A percentile compares a stretch with the other conserved stretches of the same genome.
These are phyloP conservation scores for Erebia epiphron DNA, from an alignment of 2,888 invertebrate genomes.

Conservation along the genomic window DNA sequence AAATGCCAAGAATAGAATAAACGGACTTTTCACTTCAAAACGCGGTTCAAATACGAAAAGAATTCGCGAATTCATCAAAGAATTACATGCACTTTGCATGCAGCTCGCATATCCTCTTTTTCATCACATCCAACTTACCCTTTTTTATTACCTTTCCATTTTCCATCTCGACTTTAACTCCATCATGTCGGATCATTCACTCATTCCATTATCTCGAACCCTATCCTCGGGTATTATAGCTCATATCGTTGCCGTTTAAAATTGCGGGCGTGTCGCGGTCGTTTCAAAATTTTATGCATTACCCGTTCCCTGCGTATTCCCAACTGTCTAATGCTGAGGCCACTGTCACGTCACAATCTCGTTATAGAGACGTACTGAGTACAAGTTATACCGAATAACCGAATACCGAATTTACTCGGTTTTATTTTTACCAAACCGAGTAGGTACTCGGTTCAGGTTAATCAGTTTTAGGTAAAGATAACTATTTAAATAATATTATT, in stretches of 20 bases:
- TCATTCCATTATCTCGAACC: constrained; percentile 39
- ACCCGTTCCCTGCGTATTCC: constrained; percentile 42
- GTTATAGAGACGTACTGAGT: constrained; percentile 27
- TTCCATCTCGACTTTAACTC: constrained; percentile 34
- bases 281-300: constrained; percentile 52
- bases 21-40: background rate
- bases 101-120: constrained; percentile 27
- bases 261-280: constrained; percentile 42
- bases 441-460: no score
- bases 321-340: constrained; percentile 43
- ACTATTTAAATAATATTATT: no score
- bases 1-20: no score
- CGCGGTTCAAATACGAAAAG: background rate
- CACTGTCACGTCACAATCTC: constrained; percentile 43
- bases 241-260: constrained; percentile 44
- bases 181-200: constrained; percentile 34
- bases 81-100: constrained; percentile 30
- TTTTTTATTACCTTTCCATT: constrained; percentile 26
- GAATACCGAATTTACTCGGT: no score
- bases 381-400: no score
- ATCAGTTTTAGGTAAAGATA: no score
- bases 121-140: constrained; percentile 13
- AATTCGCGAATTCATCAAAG: constrained; percentile 17
- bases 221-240: constrained; percentile 42
- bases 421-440: no score